These are phyloP conservation scores for Leptopilina myrica DNA, from an alignment of 2,888 invertebrate species.

Conservation along the genomic window DNA sequence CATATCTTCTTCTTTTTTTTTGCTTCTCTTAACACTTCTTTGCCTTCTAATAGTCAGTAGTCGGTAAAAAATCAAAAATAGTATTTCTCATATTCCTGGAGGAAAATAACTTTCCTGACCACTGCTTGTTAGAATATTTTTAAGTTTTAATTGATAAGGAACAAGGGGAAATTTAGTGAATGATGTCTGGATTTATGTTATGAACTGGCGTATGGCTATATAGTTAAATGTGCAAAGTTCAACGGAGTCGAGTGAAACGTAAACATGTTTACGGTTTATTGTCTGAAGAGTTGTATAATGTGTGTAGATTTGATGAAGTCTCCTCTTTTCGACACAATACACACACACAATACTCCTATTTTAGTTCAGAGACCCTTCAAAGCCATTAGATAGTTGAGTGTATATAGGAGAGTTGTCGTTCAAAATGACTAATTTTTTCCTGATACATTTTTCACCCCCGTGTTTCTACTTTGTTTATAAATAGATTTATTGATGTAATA, in stretches of 20 bases:
- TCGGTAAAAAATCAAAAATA: not conserved
- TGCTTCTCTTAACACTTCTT: not conserved
- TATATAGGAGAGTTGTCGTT: not conserved
- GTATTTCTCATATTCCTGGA: not conserved
- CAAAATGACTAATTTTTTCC: not conserved
- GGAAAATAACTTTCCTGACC: no score
- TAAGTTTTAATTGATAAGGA: no score
- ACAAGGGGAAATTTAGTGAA: not conserved
- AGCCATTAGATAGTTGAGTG: not conserved
- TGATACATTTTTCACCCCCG: no score
- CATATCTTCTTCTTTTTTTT: not conserved
- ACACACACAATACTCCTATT: not conserved
- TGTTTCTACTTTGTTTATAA: no score
- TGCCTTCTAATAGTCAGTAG: no score
- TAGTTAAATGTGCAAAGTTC: not conserved
- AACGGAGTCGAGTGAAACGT: slow-evolving; percentile 10
- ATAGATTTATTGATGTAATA: no score
- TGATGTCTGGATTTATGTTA: not conserved
- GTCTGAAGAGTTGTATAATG: slow-evolving; percentile 3
- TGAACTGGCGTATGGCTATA: not conserved
- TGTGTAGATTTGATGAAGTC: not conserved
- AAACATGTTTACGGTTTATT: slow-evolving; percentile 1
- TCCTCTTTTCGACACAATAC: not conserved
- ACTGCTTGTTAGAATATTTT: no score
- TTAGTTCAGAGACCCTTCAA: slow-evolving; percentile 2